Conservation (phyloP, 2,888 invertebrate species). For the Bombylius discolor region DNA sequence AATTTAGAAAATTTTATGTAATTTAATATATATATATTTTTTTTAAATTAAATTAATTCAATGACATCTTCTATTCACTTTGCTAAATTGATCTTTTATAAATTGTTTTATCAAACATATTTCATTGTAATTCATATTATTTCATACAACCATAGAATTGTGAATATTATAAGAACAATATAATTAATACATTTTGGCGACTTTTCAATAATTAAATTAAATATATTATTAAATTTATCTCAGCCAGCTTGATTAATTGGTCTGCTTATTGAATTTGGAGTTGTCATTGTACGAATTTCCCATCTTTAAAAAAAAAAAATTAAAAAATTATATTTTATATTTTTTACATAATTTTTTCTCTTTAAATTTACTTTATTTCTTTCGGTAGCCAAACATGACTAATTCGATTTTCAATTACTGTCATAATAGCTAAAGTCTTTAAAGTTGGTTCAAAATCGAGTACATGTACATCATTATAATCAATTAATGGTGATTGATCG, state of each 20-base stretch:
- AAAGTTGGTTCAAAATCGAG: constrained; percentile 66
- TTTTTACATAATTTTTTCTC: neutral
- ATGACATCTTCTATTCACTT: no score
- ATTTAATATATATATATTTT: no score
- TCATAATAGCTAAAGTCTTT: constrained; percentile 56
- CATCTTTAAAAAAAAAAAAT: constrained; percentile 38
- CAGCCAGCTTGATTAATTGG: constrained; percentile 33
- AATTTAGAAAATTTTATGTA: no score
- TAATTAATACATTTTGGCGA: no score
- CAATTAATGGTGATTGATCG: constrained; percentile 40
- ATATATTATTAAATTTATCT: neutral
- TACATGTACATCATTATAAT: constrained; percentile 72
- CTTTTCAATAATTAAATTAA: no score
- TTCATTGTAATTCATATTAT: no score
- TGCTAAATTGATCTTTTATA: no score
- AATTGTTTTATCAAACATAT: no score
- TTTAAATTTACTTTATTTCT: constrained; percentile 42
- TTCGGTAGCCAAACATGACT: constrained; percentile 50
- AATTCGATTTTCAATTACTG: constrained; percentile 50
- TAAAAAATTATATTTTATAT: neutral
- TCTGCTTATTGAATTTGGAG: constrained; percentile 54
- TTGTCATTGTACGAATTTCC: constrained; percentile 55
- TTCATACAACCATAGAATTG: no score
- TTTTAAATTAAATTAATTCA: no score
- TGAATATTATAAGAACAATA: no score